Base-by-base conservation (phyloP, 1,140 invertebrate genomes). In the Rhyacophila brunnea region DNA sequence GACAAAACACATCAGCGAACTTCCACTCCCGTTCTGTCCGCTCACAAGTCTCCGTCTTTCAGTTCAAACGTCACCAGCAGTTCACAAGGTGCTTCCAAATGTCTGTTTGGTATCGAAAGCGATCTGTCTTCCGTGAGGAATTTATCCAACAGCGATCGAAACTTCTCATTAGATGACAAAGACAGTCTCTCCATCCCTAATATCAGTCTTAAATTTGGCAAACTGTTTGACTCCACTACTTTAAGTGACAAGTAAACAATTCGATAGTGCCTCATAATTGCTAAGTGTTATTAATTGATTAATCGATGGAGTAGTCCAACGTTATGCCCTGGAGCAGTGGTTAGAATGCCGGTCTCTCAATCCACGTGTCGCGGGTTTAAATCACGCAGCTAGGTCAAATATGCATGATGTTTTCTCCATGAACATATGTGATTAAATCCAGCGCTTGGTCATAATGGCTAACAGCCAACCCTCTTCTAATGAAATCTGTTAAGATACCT, bases 71-170 rank as follows among this genome's bases (percentile, higher is more conserved):
- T 72, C 1, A 13, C 32, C 5, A 75, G 71, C 62, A 74, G 72
- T 9, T 74, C 74, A 49, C 67, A 58, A 32, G 34, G 48, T 10
- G 42, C 67, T 17, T 78, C 75, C 18, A 74, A 77, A 43, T 69
- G 75, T 3, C 64, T 80, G 43, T 80, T 81, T 53, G 74, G 74
- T 56, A 78, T 78, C 42, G 77, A 71, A 43, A 78, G 78, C 50
- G 80, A 81, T 57, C 62, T 81, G 50, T 81, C 79, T 0, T 80
- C 79, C 1, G 79, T 81, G 1, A 80, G 78, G 66, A 72, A 71
- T 42, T 75, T 73, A 20, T 78, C 77, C 6, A 74, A 70, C 60
- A 76, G 71, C 17, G 68, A 71, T 35, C 70, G 66, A 45, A 77
- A 77, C 62, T 68, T 73, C 67, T 78, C 77, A 61, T 72, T 69